These are phyloP conservation scores for Xanthorhoe spadicearia DNA, from an alignment of 2,888 invertebrate genomes.

Conservation along the genomic window DNA sequence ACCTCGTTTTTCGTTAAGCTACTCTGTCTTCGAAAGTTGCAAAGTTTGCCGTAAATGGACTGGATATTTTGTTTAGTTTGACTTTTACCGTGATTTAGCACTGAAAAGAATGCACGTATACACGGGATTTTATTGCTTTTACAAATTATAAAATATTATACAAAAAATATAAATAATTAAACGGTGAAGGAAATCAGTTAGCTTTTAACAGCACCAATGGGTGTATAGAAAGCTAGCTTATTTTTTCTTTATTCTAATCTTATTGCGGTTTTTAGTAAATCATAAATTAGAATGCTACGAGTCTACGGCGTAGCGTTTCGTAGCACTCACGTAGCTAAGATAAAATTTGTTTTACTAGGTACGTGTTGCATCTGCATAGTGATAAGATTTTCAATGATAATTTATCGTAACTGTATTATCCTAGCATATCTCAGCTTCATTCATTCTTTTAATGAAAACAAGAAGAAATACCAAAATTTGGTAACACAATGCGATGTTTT, in stretches of 20 bases:
- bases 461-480: too few relatives aligned
- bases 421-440: not conserved
- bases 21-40: not conserved
- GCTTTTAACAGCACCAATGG: too few relatives aligned
- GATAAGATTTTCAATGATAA: not conserved
- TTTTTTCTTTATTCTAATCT: too few relatives aligned
- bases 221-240: too few relatives aligned
- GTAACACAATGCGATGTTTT: too few relatives aligned
- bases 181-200: too few relatives aligned
- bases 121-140: too few relatives aligned
- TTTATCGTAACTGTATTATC: not conserved
- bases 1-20: constrained; percentile 13
- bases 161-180: too few relatives aligned
- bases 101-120: too few relatives aligned
- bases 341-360: not conserved
- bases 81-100: not conserved
- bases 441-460: too few relatives aligned
- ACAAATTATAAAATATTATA: too few relatives aligned
- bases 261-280: not conserved
- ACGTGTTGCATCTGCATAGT: not conserved
- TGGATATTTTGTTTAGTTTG: not conserved
- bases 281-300: not conserved
- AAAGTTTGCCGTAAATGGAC: not conserved
- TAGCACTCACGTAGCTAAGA: constrained; percentile 10
- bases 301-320: not conserved